A percentile compares a stretch with the other conserved stretches of the same genome.
Evolutionary conservation across 2,113 vertebrate genomes (phyloP).

Genomic region (Psophia crepitans): DNA sequence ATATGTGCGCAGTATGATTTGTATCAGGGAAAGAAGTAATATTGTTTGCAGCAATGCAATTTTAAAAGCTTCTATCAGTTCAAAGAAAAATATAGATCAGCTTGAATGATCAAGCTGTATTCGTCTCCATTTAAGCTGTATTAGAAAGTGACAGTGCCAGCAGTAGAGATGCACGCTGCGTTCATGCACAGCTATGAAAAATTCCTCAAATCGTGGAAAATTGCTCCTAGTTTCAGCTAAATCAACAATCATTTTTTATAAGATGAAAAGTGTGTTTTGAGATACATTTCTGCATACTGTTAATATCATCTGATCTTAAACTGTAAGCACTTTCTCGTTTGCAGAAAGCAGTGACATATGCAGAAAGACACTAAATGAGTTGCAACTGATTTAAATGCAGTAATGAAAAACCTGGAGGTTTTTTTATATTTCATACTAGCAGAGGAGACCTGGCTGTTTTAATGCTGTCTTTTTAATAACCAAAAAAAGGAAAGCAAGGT

Average conservation of each 20-base stretch:
- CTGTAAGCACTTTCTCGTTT: neutral
- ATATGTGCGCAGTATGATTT: neutral
- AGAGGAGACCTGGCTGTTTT: neutral
- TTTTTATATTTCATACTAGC: neutral
- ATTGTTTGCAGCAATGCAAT: neutral
- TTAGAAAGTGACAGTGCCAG: conserved; percentile 32
- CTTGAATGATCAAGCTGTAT: conserved; percentile 2
- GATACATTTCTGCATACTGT: neutral
- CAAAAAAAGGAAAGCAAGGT: neutral
- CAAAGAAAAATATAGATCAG: conserved; percentile 36
- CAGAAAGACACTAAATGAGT: neutral
- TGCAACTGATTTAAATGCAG: neutral
- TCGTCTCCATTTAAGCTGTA: conserved; percentile 20
- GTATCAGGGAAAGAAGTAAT: neutral
- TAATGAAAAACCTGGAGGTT: neutral
- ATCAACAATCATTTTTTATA: conserved; percentile 6
- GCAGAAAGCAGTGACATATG: neutral
- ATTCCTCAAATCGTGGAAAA: conserved; percentile 43
- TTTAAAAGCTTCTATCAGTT: conserved; percentile 25
- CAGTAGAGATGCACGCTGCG: neutral
- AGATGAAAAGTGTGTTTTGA: conserved; percentile 12
- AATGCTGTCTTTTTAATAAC: neutral
- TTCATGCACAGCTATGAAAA: conserved; percentile 39
- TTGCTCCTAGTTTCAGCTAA: conserved; percentile 39
- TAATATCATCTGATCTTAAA: neutral